Evolutionary conservation across 2,888 invertebrate species (phyloP), one percentile per base, ranked within the genome.

Genomic region (Eristalinus aeneus): DNA sequence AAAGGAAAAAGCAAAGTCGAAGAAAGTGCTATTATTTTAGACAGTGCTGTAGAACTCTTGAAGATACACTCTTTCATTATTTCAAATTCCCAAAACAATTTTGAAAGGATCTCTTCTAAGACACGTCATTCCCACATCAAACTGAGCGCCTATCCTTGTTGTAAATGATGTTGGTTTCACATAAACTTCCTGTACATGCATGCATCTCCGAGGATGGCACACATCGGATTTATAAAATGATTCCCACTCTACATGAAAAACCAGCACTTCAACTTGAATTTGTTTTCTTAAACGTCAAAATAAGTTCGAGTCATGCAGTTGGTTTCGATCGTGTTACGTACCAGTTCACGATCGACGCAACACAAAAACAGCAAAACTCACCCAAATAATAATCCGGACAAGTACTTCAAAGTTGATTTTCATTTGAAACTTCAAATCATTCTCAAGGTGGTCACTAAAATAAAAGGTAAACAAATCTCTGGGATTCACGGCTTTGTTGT

Each of bases 311-410:
- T 46, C 46, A 46, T 46, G 46, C 16, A 8, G 32, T 46, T 46
- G n/a, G n/a, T 46, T 61, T 32, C 39, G 71, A 34, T 63, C 56
- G 74, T 74, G 36, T 65, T 74, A 74, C 64, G 73, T 73, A 22
- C 16, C 39, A 60, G 6, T 46, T 5, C 23, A 56, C 1, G 46
- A 46, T 46, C n/a, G 46, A 16, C 46, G 16, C 16, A 46, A 46
- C 34, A 67, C 32, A 63, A 69, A 79, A 61, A 20, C 20, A 31
- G 20, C 58, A 27, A 20, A 34, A 78, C 27, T 34, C 71, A 60
- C 34, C 67, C 23, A 64, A 63, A 34, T 54, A n/a, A 31, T 23
- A 36, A 36, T 34, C 16, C 46, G 54, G 5, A 56, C 9, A 68
- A 74, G 74, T 67, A 54, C 23, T 67, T 65, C 60, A 53, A 65